Evolutionary conservation across 2,888 invertebrate species (phyloP).

Genomic region (Pristionchus entomophagus): DNA sequence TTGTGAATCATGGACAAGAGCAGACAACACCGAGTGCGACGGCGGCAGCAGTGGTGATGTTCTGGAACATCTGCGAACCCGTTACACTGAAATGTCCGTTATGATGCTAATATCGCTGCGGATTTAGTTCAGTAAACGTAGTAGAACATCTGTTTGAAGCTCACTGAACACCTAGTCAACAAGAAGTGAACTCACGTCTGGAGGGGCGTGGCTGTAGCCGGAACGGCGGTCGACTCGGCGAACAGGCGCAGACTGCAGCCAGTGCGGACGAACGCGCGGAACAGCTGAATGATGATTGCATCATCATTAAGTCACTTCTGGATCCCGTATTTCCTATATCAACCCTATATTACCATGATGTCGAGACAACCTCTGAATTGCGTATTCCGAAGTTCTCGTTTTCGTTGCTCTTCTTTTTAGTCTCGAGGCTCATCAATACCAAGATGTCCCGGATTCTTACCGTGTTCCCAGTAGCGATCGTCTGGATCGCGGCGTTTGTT

Average conservation of each 20-base stretch:
- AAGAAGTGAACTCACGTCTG: background rate
- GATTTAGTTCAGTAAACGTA: background rate
- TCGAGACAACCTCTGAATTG: no score
- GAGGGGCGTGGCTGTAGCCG: background rate
- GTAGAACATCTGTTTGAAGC: no score
- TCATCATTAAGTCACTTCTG: background rate
- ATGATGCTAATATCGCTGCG: no score
- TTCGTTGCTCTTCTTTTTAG: no score
- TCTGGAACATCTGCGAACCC: conserved; percentile 6
- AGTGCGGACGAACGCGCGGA: conserved; percentile 7
- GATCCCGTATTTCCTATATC: background rate
- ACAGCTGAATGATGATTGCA: background rate
- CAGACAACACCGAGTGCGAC: background rate
- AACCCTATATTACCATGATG: no score
- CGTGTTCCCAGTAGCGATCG: background rate
- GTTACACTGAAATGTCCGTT: background rate
- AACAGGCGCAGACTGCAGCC: background rate
- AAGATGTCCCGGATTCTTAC: background rate
- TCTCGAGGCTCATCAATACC: no score
- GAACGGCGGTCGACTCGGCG: conserved; percentile 1
- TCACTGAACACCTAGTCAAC: no score
- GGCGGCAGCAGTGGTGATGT: background rate
- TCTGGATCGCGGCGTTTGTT: background rate
- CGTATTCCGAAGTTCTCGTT: no score
- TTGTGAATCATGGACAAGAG: background rate